Evolutionary conservation across 2,888 invertebrate species (phyloP).

Genomic region (Hirtodrosophila duncani): DNA sequence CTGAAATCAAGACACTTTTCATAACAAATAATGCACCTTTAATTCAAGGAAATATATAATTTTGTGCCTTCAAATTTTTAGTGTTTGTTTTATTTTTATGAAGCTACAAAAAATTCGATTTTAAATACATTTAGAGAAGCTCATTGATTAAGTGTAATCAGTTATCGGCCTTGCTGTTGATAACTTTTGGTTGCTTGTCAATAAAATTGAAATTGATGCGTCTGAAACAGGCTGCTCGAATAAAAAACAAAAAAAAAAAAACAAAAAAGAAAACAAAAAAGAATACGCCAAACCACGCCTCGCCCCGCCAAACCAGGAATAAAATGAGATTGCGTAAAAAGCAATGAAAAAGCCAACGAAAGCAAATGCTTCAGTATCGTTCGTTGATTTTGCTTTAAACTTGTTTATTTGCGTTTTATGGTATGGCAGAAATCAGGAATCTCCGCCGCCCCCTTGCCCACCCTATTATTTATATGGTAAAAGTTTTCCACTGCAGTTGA

Average conservation of each 20-base stretch:
- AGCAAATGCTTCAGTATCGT: slow-evolving; percentile 52
- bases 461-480: slow-evolving; percentile 61
- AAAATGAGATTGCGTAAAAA: slow-evolving; percentile 47
- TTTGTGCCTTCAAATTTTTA: too few species aligned
- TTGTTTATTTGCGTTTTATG: slow-evolving; percentile 69
- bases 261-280: slow-evolving; percentile 58
- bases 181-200: slow-evolving; percentile 45
- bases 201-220: slow-evolving; percentile 74
- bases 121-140: too few species aligned
- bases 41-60: too few species aligned
- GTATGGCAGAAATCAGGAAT: slow-evolving; percentile 1
- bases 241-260: slow-evolving; percentile 43
- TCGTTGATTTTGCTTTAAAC: slow-evolving; percentile 56
- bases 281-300: slow-evolving; percentile 48
- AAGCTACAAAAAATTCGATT: too few species aligned
- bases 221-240: slow-evolving; percentile 56
- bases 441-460: slow-evolving; percentile 13
- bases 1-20: too few species aligned
- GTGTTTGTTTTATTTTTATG: too few species aligned
- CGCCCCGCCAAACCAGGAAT: too few species aligned
- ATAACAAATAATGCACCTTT: too few species aligned
- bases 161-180: too few species aligned
- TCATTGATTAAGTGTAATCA: too few species aligned
- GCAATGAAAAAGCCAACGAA: slow-evolving; percentile 28
- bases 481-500: slow-evolving; percentile 42